Base-by-base conservation (phyloP, 2,888 invertebrate genomes). In the Lasioglossum villosulum region DNA sequence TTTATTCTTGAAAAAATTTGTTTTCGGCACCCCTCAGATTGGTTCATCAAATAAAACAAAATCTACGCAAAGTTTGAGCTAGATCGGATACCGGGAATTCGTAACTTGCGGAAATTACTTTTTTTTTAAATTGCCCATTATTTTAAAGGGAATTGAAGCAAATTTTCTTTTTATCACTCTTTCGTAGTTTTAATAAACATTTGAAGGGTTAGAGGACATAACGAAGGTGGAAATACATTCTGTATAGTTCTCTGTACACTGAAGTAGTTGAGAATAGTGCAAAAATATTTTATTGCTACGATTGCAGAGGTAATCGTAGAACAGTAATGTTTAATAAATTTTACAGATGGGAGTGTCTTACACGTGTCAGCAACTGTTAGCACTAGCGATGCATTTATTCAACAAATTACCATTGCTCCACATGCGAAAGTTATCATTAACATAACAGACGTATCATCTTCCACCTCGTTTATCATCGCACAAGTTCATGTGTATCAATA, bases 401-500 rank as follows among this genome's bases (percentile, higher is more conserved):
- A 87, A 70, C 86, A 81, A 89, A 85, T 90, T 78, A 91, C 77
- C 71, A 89, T 94, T 80, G 88, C 78, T 45, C 79, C 91, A 8
- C 89, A 89, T 30, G 92, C 90, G n/a, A 89, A 83, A 19, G 89
- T 95, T 34, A 89, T 94, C 87, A 93, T 96, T 1, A 92, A 95
- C 83, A 94, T 97, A 52, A 91, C 84, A 1, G 92, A 96, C 92
- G 94, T 96, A 2, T 95, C 96, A 19, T 88, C 93, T 1, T 93
- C 94, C 80, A 93, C 96, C 52, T 95, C 95, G 1, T 97, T 96
- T 92, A 95, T 97, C 30, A 93, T 97, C 81, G 94, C 97, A 66
- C 97, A 97, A 96, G 96, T 96, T 6, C 97, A 97, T 92, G 96
- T 96, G 74, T 96, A 96, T 87, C 89, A 96, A 23, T 93, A 96